Conservation (phyloP, 2,888 invertebrate genomes). For the Thera britannica region DNA sequence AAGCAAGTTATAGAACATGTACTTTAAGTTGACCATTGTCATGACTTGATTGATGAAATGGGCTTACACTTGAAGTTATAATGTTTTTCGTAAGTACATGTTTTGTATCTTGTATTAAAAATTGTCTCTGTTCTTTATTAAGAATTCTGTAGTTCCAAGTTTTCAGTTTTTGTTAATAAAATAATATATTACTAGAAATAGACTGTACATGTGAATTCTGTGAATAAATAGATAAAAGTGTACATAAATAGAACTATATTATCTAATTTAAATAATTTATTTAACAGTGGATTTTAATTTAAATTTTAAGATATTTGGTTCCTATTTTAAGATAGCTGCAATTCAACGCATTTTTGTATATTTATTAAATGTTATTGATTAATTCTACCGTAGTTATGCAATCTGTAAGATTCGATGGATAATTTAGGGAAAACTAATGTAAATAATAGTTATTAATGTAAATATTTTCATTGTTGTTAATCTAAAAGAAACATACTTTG, state of each 20-base stretch:
- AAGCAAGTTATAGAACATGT: background rate
- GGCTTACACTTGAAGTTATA: background rate
- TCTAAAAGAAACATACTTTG: slow-evolving; percentile 26
- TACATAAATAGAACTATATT: slow-evolving; percentile 70
- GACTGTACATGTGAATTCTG: slow-evolving; percentile 46
- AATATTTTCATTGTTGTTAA: slow-evolving; percentile 30
- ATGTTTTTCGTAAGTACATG: background rate
- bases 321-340: slow-evolving; percentile 79
- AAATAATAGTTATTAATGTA: slow-evolving; percentile 35
- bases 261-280: slow-evolving; percentile 76
- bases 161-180: slow-evolving; percentile 26
- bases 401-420: slow-evolving; percentile 42
- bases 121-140: slow-evolving; percentile 1
- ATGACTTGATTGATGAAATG: background rate
- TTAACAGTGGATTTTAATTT: slow-evolving; percentile 61
- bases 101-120: slow-evolving; percentile 4
- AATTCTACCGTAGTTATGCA: slow-evolving; percentile 51
- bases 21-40: background rate
- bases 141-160: slow-evolving; percentile 5
- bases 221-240: slow-evolving; percentile 64
- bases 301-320: slow-evolving; percentile 72
- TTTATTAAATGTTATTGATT: slow-evolving; percentile 62
- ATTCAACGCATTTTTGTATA: slow-evolving; percentile 68
- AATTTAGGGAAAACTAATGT: slow-evolving; percentile 40
- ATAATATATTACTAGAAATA: slow-evolving; percentile 33